phyloP scores from a whole-genome alignment of 30 jellyfish, hydroid and myxozoan species.

The Pelagia noctiluca region DNA sequence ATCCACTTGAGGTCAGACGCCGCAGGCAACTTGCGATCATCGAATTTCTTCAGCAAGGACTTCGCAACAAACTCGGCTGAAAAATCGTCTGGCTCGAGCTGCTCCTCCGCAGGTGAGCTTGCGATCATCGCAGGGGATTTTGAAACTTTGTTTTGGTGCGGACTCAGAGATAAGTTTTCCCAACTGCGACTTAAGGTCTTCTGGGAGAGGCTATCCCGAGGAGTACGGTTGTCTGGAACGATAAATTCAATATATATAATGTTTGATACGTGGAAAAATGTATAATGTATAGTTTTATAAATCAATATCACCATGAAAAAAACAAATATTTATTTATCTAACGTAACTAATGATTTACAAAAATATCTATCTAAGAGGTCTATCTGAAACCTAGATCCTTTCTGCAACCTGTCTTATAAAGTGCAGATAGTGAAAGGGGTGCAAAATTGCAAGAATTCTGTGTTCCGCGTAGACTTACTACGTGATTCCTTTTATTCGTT shows the following conservation, averaged over 20 bases:
- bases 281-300: no score
- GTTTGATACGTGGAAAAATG: no score
- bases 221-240: constrained; percentile 59
- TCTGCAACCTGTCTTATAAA: no score
- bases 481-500: no score
- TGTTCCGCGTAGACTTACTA: no score
- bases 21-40: constrained; percentile 84
- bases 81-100: constrained; percentile 76
- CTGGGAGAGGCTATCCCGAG: constrained; percentile 52
- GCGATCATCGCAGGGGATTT: constrained; percentile 43
- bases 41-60: constrained; percentile 85
- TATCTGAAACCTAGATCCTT: no score
- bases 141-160: constrained; percentile 48
- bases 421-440: no score
- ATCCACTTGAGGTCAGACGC: constrained; percentile 98
- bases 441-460: no score
- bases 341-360: no score
- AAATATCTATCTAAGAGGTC: no score
- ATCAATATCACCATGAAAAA: no score
- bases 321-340: no score
- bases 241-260: background rate
- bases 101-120: constrained; percentile 54
- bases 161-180: constrained; percentile 87
- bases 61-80: constrained; percentile 98
- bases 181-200: constrained; percentile 89